Percentiles rank a stretch among this genome's conserved stretches.
phyloP scores from a whole-genome alignment of 2,797 vertebrate genomes.

The Pseudocheirus occidentalis region DNA sequence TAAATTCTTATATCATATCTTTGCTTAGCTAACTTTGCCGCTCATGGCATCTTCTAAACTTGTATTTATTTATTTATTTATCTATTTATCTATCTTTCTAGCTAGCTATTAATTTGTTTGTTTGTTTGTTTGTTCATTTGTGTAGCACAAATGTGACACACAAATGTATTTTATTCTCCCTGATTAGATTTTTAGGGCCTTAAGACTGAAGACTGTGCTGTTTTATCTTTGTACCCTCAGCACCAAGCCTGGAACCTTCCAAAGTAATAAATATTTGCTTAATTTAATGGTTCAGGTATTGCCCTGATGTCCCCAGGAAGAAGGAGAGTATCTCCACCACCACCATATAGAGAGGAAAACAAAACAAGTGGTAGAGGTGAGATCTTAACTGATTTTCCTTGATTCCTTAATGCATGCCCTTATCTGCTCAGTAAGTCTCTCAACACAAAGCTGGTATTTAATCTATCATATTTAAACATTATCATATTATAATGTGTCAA shows the following conservation, averaged over 20 bases:
- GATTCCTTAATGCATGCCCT: neutral
- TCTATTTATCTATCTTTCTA: too few relatives aligned
- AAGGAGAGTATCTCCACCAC: neutral
- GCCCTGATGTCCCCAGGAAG: conserved; percentile 16
- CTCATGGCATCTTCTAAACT: neutral
- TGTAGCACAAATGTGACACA: too few relatives aligned
- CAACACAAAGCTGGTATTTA: neutral
- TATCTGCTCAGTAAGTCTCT: conserved; percentile 38
- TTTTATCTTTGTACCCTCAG: neutral
- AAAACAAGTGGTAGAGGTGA: conserved; percentile 24
- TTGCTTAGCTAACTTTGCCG: neutral
- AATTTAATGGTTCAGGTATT: neutral
- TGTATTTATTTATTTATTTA: neutral
- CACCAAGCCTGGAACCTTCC: neutral
- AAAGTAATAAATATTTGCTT: neutral
- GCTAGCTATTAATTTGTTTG: too few relatives aligned
- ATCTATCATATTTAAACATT: conserved; percentile 8
- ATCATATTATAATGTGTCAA: neutral
- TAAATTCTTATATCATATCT: neutral
- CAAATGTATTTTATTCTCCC: neutral
- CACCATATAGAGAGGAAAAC: neutral
- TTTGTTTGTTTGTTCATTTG: neutral
- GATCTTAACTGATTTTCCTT: neutral
- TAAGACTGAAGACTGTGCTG: neutral
- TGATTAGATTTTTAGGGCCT: neutral